These are phyloP conservation scores for Pogonomyrmex barbatus DNA, from an alignment of 1,140 invertebrate species.

Conservation along the genomic window DNA sequence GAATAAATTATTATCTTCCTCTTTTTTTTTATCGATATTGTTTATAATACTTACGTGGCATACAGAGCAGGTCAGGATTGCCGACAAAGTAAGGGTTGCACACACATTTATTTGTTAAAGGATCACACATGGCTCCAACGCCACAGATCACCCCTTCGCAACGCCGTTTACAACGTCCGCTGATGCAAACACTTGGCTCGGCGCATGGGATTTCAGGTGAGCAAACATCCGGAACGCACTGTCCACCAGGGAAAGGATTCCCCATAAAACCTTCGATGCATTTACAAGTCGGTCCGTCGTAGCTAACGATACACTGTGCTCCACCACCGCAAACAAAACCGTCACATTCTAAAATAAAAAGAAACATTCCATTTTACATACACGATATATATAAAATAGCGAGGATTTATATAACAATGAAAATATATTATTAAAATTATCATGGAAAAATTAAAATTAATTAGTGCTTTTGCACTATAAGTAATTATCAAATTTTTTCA, in stretches of 20 bases:
- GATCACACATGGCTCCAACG: constrained; percentile 93
- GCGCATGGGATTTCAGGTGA: constrained; percentile 91
- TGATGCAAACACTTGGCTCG: constrained; percentile 92
- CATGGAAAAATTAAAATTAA: constrained; percentile 46
- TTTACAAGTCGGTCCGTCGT: constrained; percentile 94
- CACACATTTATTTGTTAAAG: constrained; percentile 92
- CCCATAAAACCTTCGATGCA: constrained; percentile 94
- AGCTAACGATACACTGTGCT: constrained; percentile 95
- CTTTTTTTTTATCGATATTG: not conserved
- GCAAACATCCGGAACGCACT: constrained; percentile 93
- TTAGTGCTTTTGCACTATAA: constrained; percentile 56
- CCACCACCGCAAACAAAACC: constrained; percentile 92
- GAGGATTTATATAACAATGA: not conserved
- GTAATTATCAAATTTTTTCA: constrained; percentile 26
- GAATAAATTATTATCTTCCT: not conserved
- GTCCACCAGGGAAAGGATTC: constrained; percentile 96
- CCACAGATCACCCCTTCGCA: constrained; percentile 95
- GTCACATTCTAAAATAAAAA: constrained; percentile 89
- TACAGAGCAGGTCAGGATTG: constrained; percentile 95
- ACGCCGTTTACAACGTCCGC: constrained; percentile 93
- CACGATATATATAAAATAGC: not conserved
- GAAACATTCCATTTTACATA: not conserved
- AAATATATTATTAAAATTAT: constrained; percentile 7
- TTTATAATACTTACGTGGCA: constrained; percentile 92
- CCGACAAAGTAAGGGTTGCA: constrained; percentile 95